Base-by-base conservation (phyloP, 2,797 vertebrate genomes). In the Capromys pilorides region DNA sequence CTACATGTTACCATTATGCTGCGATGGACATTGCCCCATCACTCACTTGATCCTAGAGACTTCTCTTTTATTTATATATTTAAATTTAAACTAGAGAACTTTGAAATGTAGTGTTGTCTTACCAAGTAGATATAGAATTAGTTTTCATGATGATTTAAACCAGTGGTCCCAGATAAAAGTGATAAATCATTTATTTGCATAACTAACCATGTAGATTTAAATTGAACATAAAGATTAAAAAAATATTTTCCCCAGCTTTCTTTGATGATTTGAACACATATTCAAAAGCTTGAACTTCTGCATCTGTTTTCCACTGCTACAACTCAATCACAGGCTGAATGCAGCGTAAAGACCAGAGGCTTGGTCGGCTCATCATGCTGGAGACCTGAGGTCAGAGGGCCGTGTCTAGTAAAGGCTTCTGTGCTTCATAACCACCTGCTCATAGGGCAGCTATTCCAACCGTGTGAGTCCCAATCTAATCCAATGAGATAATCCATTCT, bases 171-270 rank as follows among this genome's bases (percentile, higher is more conserved):
- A 19, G 73, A 95, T 96, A 94, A 97, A 95, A 97, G 96, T 33
- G 51, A 95, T 96, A 95, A 97, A 94, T 96, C 94, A 96, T 96
- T 97, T 96, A 88, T 90, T 97, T 97, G 73, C 86, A 59, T 97
- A 96, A 95, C 96, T 98, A 97, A 92, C 96, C 95, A 71, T 94
- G 79, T 69, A 95, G 51, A 82, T 97, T 92, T 97, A 96, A 97
- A 36, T 87, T 96, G 87, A 95, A 95, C 88, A 92, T 94, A 96
- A 86, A 97, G 88, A 87, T 91, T 95, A 57, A 81, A 31, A 49
- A 81, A 18, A 31, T 77, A 61, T 73, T 94, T 96, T 51, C 82
- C 19, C 71, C 80, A 96, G 22, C 49, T 86, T 93, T 12, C 73
- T 84, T 86, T 82, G 14, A 80, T 89, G 39, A 39, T 73, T 93